These are phyloP conservation scores for Hypothenemus hampei DNA, from an alignment of 1,140 invertebrate genomes.

Conservation along the genomic window DNA sequence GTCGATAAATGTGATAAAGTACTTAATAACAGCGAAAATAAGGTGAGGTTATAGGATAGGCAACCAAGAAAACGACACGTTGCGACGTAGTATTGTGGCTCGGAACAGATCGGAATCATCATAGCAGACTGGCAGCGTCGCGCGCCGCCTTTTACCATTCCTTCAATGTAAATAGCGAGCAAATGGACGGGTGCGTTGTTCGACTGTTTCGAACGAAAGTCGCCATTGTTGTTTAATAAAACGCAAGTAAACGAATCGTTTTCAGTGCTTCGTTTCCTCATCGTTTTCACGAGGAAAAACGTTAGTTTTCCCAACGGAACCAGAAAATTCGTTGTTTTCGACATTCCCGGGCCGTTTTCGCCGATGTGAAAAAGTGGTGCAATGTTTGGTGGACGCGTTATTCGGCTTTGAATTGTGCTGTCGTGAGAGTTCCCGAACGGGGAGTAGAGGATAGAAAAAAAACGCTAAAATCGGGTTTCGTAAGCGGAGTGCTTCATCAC, in stretches of 20 bases:
- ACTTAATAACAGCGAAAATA: no score
- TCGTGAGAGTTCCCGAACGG: conserved; percentile 4
- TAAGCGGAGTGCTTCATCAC: conserved; percentile 38
- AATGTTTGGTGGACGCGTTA: conserved; percentile 42
- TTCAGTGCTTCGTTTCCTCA: no score
- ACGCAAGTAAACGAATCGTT: conserved; percentile 20
- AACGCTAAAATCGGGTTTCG: conserved; percentile 30
- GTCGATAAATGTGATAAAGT: no score
- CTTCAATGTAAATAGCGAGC: conserved; percentile 22
- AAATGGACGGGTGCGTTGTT: conserved; percentile 41
- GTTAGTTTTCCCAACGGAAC: no score
- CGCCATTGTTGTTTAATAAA: conserved; percentile 44
- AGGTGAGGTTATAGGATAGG: no score
- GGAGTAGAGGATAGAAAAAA: no score
- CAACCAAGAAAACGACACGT: no score
- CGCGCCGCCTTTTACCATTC: conserved; percentile 27
- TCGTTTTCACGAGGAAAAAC: no score
- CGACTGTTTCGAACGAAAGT: conserved; percentile 39
- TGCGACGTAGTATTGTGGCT: no score
- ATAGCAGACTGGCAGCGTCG: conserved; percentile 31
- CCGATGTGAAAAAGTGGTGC: conserved; percentile 37
- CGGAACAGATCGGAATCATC: no score
- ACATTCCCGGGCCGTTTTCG: background rate
- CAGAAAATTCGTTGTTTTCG: background rate
- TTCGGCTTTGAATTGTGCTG: conserved; percentile 26